phyloP scores from a whole-genome alignment of 2,888 invertebrate species.

The Sussaba pulchella region DNA sequence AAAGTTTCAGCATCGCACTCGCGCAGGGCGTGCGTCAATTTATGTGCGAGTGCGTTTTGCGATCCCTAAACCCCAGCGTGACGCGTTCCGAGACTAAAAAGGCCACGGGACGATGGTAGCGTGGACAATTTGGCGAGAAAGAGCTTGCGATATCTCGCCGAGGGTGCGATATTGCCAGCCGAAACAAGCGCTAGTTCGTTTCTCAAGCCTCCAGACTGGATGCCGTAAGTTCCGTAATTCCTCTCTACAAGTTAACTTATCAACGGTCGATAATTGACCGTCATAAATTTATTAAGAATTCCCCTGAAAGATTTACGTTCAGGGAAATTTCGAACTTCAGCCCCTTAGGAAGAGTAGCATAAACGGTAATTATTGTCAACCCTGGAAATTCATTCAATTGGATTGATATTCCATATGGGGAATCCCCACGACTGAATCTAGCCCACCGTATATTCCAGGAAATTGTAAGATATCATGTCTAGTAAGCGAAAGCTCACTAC shows the following conservation, averaged over 20 bases:
- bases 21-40: slow-evolving; percentile 48
- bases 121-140: slow-evolving; percentile 41
- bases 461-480: not conserved
- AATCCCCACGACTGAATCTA: not conserved
- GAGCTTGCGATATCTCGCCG: slow-evolving; percentile 20
- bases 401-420: not conserved
- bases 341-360: too few relatives aligned
- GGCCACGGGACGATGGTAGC: slow-evolving; percentile 31
- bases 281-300: slow-evolving; percentile 11
- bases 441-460: not conserved
- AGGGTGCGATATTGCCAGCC: slow-evolving; percentile 12
- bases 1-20: slow-evolving; percentile 57
- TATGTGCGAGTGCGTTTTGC: slow-evolving; percentile 36
- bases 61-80: slow-evolving; percentile 19
- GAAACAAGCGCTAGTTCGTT: slow-evolving; percentile 15
- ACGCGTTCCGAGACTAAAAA: not conserved
- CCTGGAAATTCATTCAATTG: too few relatives aligned
- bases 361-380: too few relatives aligned
- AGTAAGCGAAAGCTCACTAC: slow-evolving; percentile 36
- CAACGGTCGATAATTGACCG: slow-evolving; percentile 23
- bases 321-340: too few relatives aligned
- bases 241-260: slow-evolving; percentile 13
- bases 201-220: slow-evolving; percentile 17
- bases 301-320: too few relatives aligned
- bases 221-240: not conserved